A percentile compares a stretch with the other conserved stretches of the same genome.
Evolutionary conservation across 2,797 vertebrate species (phyloP).

Genomic region (Sebastolobus altivelis): DNA sequence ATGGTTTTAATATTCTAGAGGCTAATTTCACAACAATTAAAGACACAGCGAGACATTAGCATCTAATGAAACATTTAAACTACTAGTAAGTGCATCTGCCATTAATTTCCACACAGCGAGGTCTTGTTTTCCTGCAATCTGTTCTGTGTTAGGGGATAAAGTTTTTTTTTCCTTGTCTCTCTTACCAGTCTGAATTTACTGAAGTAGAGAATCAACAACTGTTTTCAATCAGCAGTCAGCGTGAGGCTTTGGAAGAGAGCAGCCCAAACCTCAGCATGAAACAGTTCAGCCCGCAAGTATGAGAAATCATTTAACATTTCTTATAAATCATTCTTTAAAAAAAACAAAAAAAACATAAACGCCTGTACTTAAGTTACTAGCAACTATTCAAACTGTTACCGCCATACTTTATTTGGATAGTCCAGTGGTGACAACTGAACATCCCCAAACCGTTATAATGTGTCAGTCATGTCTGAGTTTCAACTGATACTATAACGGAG

Average conservation of each 20-base stretch:
- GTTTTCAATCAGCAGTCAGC: slow-evolving; percentile 97
- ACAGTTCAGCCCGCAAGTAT: slow-evolving; percentile 31
- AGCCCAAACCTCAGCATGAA: slow-evolving; percentile 75
- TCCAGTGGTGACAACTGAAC: slow-evolving; percentile 5
- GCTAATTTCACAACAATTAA: slow-evolving; percentile 99
- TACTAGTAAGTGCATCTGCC: slow-evolving; percentile 95
- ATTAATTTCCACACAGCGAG: slow-evolving; percentile 96
- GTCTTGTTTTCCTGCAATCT: slow-evolving; percentile 94
- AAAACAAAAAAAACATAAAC: background rate
- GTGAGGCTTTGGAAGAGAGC: slow-evolving; percentile 85
- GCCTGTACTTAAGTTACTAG: background rate
- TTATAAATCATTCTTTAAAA: slow-evolving; percentile 26
- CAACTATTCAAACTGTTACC: slow-evolving; percentile 3
- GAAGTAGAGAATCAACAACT: slow-evolving; percentile 98
- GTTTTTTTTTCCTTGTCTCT: slow-evolving; percentile 71
- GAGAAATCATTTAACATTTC: slow-evolving; percentile 42
- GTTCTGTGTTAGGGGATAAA: slow-evolving; percentile 90
- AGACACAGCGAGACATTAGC: slow-evolving; percentile 98
- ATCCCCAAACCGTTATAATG: background rate
- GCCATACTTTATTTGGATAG: slow-evolving; percentile 2
- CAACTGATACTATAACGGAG: background rate
- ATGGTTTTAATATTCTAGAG: slow-evolving; percentile 98
- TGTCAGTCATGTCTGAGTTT: background rate
- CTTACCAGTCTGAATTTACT: slow-evolving; percentile 91
- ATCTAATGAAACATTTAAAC: slow-evolving; percentile 99